Evolutionary conservation across 2,888 invertebrate species (phyloP), one percentile per base, ranked within the genome.

Genomic region (Pristionchus entomophagus): DNA sequence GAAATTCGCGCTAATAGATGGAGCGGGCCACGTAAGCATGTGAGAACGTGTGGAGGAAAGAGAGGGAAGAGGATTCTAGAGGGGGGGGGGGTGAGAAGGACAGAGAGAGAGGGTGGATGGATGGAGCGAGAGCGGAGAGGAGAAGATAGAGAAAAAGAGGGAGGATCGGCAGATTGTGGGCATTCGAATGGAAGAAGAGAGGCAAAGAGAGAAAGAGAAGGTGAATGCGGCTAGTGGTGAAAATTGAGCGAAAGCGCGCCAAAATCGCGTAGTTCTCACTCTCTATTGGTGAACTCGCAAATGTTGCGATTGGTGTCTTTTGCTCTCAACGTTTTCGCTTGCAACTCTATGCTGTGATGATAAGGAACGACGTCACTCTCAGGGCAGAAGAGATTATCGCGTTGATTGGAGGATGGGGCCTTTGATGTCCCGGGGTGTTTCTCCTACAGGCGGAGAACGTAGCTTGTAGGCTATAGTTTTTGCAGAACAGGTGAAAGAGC

Each of bases 221-320:
- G 35, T 32, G 81, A 56, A 22, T 56, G 53, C 26, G 82, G 59
- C 5, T 8, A 6, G 51, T 32, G 51, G 32, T 78, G 78, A 53
- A 77, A 77, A 35, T 65, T 19, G 73, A 45, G 73, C 45, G 73
- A 73, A 73, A 73, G 73, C 73, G 73, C 73, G 73, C 41, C 73
- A 73, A 73, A 73, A 73, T 73, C 73, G 73, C 73, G n/a, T 73
- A 41, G 73, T 41, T 22, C 41, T 41, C 26, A 10, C 41, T 73
- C 45, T 38, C 73, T 41, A 41, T 41, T 73, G n/a, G n/a, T 45
- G 38, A 65, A 65, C 65, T 59, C 32, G 65, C 65, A 14, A 65
- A 35, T 22, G 65, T 35, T 35, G 45, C 73, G n/a, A n/a, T n/a
- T n/a, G n/a, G n/a, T n/a, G n/a, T n/a, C n/a, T n/a, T n/a, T n/a